phyloP scores from a whole-genome alignment of 2,888 invertebrate genomes.

The Agapostemon virescens region DNA sequence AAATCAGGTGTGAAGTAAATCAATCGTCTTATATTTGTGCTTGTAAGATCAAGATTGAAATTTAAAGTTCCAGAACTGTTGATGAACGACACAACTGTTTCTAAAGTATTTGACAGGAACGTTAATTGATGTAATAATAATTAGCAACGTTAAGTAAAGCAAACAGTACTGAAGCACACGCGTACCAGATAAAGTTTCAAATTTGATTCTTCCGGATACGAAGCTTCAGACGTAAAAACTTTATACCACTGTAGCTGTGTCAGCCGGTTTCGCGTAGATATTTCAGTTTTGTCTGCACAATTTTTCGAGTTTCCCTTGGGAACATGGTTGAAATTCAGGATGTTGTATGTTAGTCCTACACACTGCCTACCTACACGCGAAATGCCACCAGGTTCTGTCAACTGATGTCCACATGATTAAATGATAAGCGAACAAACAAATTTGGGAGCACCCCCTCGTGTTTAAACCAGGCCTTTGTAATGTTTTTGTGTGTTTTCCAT shows the following conservation, averaged over 20 bases:
- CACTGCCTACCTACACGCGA: background rate
- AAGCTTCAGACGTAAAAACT: background rate
- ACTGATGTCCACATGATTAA: background rate
- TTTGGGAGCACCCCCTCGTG: background rate
- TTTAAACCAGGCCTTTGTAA: background rate
- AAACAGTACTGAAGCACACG: background rate
- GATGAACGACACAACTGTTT: no score
- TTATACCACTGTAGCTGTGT: background rate
- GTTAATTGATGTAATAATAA: background rate
- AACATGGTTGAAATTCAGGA: background rate
- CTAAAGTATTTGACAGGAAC: background rate
- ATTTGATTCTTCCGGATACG: background rate
- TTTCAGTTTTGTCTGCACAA: background rate
- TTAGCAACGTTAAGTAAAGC: background rate
- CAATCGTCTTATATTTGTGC: background rate
- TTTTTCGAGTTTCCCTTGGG: slow-evolving; percentile 6
- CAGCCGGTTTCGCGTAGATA: slow-evolving; percentile 7
- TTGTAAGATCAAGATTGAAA: background rate
- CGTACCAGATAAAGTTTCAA: background rate
- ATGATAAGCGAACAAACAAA: background rate
- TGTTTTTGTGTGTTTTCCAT: background rate
- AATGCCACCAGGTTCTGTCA: background rate
- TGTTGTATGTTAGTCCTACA: background rate
- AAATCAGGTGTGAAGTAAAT: no score
- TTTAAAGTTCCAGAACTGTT: no score